A percentile compares a stretch with the other conserved stretches of the same genome.
phyloP scores from a whole-genome alignment of 2,888 invertebrate genomes.

The Falcaria lacertinaria region DNA sequence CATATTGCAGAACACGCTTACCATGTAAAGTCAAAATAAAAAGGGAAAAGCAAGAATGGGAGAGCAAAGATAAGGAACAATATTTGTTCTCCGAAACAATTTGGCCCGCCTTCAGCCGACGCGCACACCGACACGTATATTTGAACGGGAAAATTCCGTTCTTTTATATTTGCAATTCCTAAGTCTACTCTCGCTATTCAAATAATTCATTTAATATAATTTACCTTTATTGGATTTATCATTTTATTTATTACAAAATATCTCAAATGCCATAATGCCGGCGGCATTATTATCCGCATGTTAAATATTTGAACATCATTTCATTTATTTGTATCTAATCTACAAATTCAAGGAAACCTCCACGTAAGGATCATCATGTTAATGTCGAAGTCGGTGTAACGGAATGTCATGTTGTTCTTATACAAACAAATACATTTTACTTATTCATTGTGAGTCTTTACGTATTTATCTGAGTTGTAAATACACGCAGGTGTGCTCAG shows the following conservation, averaged over 20 bases:
- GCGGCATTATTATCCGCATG: too few species aligned
- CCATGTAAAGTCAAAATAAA: constrained; percentile 39
- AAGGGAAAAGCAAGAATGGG: constrained; percentile 34
- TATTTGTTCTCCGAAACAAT: constrained; percentile 47
- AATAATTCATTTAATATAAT: background rate
- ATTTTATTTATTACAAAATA: too few species aligned
- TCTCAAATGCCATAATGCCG: too few species aligned
- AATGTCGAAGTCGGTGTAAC: too few species aligned
- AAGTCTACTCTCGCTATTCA: background rate
- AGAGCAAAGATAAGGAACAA: constrained; percentile 35
- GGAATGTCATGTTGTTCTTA: too few species aligned
- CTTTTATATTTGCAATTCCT: constrained; percentile 1
- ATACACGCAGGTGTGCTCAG: constrained; percentile 22
- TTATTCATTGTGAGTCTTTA: too few species aligned
- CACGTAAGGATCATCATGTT: too few species aligned
- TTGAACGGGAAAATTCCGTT: constrained; percentile 17
- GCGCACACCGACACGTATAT: constrained; percentile 9
- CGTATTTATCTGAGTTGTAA: too few species aligned
- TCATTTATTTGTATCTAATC: too few species aligned
- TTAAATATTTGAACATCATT: too few species aligned
- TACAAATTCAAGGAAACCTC: too few species aligned
- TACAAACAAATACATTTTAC: too few species aligned
- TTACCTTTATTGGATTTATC: background rate
- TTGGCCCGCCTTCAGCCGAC: constrained; percentile 18
- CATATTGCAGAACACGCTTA: constrained; percentile 35